Percentiles rank a stretch among this genome's conserved stretches.
Conservation (phyloP, 2,113 vertebrate genomes). For the Accipiter cooperii region DNA sequence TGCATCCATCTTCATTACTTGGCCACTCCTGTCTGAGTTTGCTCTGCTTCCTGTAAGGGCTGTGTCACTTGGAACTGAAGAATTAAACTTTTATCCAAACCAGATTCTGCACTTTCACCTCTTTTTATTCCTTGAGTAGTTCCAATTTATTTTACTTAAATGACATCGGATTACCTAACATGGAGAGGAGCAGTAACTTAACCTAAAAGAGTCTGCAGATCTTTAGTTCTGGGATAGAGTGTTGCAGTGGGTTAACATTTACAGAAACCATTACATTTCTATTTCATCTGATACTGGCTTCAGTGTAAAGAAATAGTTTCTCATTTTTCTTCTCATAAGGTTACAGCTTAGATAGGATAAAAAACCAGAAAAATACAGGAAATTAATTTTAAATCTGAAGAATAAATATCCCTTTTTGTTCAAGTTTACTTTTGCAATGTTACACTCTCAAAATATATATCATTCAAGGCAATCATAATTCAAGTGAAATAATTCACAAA, state of each 20-base stretch:
- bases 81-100: constrained; percentile 90
- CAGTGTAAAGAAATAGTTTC: constrained; percentile 65
- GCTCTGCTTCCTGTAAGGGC: constrained; percentile 83
- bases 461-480: constrained; percentile 46
- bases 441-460: constrained; percentile 67
- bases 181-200: constrained; percentile 70
- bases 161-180: constrained; percentile 82
- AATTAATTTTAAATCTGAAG: constrained; percentile 80
- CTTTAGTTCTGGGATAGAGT: constrained; percentile 40
- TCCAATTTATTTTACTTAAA: constrained; percentile 87
- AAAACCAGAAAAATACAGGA: constrained; percentile 71
- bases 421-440: constrained; percentile 67
- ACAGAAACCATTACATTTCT: constrained; percentile 65
- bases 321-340: constrained; percentile 69
- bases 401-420: constrained; percentile 72
- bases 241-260: constrained; percentile 61
- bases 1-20: constrained; percentile 97
- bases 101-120: constrained; percentile 91
- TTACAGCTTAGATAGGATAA: constrained; percentile 67
- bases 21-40: constrained; percentile 84
- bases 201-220: constrained; percentile 68
- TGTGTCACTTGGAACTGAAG: constrained; percentile 82
- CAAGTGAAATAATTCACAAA: constrained; percentile 65
- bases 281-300: constrained; percentile 67
- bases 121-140: constrained; percentile 82